Evolutionary conservation across 2,888 invertebrate genomes (phyloP), one percentile per base, ranked within the genome.

Genomic region (Melanargia galathea): DNA sequence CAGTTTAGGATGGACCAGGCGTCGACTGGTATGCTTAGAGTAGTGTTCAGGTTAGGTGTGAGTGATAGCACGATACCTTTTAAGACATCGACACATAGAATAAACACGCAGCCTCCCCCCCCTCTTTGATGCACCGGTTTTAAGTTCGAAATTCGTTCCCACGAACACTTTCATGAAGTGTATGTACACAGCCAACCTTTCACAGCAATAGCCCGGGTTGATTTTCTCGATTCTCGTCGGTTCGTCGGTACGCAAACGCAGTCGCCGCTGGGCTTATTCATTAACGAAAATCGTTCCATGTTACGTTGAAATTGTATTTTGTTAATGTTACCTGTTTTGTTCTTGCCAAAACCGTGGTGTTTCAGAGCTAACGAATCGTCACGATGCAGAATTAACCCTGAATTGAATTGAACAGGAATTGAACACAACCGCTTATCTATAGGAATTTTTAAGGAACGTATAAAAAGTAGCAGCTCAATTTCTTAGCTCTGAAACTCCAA

Each of bases 1-100:
- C 90, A 87, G 89, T 87, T 90, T 87, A 90, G 87, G 90, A 89
- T 87, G 87, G 90, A 90, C 90, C 90, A 90, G 88, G 89, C 90
- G 90, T 89, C 90, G 90, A 90, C 90, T 90, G 90, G 89, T 89
- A 83, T 86, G 84, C 83, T 82, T 81, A 64, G 66, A 83, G 82
- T 81, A 84, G 84, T 79, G 77, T 76, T 75, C 80, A 86, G 86
- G 85, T 88, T 86, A 88, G 83, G 83, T 81, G 78, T 74, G 74
- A 83, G 75, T 77, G 79, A 78, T 83, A 82, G 85, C 82, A 88
- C 80, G 80, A 77, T 81, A 81, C 78, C 80, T 80, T 81, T 70
- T 69, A 71, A 82, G 84, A 88, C 89, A 90, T 84, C 75, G 86
- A 90, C 88, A 89, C 84, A 83, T 81, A 84, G 79, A 78, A 76